Base-by-base conservation (phyloP, 2,797 vertebrate genomes). In the Calcarius lapponicus region DNA sequence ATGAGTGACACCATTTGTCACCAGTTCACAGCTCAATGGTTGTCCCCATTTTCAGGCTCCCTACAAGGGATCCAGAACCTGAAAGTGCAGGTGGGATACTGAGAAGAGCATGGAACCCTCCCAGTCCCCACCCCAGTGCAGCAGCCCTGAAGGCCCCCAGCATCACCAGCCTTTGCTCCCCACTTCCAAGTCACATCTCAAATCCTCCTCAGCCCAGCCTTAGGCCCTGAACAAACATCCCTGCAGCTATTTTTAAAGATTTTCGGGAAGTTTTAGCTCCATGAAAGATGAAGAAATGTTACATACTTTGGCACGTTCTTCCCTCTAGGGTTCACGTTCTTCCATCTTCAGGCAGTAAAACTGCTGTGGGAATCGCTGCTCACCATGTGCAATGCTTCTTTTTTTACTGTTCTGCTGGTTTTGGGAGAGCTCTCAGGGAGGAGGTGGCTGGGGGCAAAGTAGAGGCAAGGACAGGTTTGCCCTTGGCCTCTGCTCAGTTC, bases 261-360 rank as follows among this genome's bases (percentile, higher is more conserved):
- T 92, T 93, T 94, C 65, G 86, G 48, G 95, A 92, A 94, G 88
- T 54, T 89, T 50, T 57, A 86, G 75, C 84, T 95, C 57, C 32
- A 28, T 13, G 34, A 29, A 72, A 83, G 72, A 92, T 45, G 82
- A 38, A 92, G 87, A 94, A 96, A 93, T 75, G 34, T 66, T 93
- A 92, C 80, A 90, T 94, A 90, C 72, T 96, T 96, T 92, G 94
- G 91, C 94, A 93, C 42, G 53, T 90, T 82, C 80, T 93, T 86
- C 89, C 90, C 91, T 96, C 92, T 90, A 92, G 94, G 93, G 96
- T 95, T 95, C 92, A 86, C 13, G 76, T 95, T 96, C 78, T 80
- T 95, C 80, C 66, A 92, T 66, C 43, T 90, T 24, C 82, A 70
- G 76, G 89, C 91, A 88, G 50, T 91, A 90, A 79, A 94, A 56